Conservation (phyloP, 2,113 vertebrate species). For the Cichladusa arquata region DNA sequence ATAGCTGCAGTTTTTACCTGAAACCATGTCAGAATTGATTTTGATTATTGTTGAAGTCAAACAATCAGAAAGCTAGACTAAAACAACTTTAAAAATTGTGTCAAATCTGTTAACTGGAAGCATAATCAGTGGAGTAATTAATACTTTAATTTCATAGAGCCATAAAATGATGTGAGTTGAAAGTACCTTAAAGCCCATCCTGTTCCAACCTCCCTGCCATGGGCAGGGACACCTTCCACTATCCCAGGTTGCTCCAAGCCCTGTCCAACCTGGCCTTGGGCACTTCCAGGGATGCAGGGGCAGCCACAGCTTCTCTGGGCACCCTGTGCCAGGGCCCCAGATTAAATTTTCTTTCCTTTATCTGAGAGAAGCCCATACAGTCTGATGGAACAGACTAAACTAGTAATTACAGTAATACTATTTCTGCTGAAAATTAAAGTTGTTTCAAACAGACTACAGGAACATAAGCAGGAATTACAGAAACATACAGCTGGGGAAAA, state of each 20-base stretch:
- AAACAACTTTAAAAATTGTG: background rate
- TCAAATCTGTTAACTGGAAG: background rate
- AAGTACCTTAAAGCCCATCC: background rate
- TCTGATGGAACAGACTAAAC: background rate
- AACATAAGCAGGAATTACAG: background rate
- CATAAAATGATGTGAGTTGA: background rate
- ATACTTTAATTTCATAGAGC: background rate
- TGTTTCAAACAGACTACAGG: background rate
- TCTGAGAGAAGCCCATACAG: background rate
- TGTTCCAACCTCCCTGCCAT: no score
- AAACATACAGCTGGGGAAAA: background rate
- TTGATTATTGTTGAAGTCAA: background rate
- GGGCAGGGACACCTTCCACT: background rate
- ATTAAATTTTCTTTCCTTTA: background rate
- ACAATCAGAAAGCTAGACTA: background rate
- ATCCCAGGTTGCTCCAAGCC: fast-evolving
- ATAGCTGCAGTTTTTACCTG: background rate
- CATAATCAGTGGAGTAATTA: background rate
- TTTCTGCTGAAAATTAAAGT: background rate
- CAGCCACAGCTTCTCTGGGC: background rate
- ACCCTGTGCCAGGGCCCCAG: background rate
- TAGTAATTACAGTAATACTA: background rate
- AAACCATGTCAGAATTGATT: background rate
- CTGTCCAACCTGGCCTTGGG: fast-evolving
- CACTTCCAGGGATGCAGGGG: background rate